These are phyloP conservation scores for Laupala kohalensis DNA, from an alignment of 1,140 invertebrate species.

Conservation along the genomic window DNA sequence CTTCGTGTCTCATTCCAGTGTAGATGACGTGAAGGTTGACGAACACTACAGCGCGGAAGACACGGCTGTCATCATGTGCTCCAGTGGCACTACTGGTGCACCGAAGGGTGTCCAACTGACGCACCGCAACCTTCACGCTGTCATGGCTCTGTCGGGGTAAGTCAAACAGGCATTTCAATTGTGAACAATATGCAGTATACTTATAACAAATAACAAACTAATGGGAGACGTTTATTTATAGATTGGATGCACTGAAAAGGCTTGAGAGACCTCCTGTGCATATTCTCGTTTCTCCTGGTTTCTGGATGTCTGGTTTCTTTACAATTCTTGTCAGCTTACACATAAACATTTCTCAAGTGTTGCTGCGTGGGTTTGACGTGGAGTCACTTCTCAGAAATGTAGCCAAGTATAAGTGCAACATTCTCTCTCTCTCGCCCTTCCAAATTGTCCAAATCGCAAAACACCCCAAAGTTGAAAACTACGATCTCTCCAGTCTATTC, in stretches of 20 bases:
- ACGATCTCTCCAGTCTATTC: neutral
- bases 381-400: neutral
- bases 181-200: too few species aligned
- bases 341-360: neutral
- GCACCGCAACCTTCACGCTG: slow-evolving; percentile 58
- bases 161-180: too few species aligned
- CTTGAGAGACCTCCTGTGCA: neutral
- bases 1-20: too few species aligned
- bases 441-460: neutral
- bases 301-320: neutral
- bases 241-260: neutral
- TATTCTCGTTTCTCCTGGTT: neutral
- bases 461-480: neutral
- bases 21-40: neutral
- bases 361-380: neutral
- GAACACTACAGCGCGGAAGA: neutral
- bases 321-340: neutral
- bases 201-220: neutral
- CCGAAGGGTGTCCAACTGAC: slow-evolving; percentile 85
- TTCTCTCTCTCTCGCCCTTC: slow-evolving; percentile 4
- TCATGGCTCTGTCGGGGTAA: slow-evolving; percentile 40
- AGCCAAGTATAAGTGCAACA: slow-evolving; percentile 13
- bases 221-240: neutral
- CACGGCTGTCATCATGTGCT: slow-evolving; percentile 42
- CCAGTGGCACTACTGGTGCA: slow-evolving; percentile 79